Base-by-base conservation (phyloP, 2,888 invertebrate genomes). In the Diarsia dahlii region DNA sequence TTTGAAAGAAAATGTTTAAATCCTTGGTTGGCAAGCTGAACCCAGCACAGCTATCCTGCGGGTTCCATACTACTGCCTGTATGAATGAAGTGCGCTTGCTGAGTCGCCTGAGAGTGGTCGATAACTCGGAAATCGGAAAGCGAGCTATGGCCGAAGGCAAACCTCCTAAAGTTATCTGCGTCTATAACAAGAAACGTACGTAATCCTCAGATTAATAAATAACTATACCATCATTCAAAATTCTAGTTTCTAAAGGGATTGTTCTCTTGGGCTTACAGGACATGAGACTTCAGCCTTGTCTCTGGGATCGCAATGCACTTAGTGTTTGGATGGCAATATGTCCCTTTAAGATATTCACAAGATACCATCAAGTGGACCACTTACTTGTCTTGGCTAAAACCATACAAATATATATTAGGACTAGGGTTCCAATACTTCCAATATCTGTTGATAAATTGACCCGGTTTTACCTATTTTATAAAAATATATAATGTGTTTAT, bases 121-220 rank as follows among this genome's bases (percentile, higher is more conserved):
- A 99, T 94, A 99, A 99, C 94, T 99, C 99, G 74, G 98, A 98
- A 86, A 97, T 99, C 79, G 99, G 99, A 54, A 99, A 99, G 93
- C 97, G 98, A 92, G 99, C 99, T 2, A 99, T 99, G 98, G 97
- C 98, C 3, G 98, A 99, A 92, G 99, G 99, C 66, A 98, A 98
- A 94, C 99, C 99, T 18, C 99, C 99, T 0, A 98, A 97, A 93
- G 98, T 98, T 90, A 99, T 99, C 90, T 99, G 99, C 92, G 98
- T 99, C 76, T 99, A 99, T 91, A 99, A 98, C 94, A 98, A 98
- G 95, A 97, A 96, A 88, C 94, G 96, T 96, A 91, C 76, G 96
- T 92, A 82, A 70, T 50, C 34, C 50, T 39, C 34, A 58, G 23
- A 28, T 65, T 48, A 9, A 23, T 5, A 46, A 34, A 6, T 12